These are phyloP conservation scores for Merops nubicus DNA, from an alignment of 2,113 vertebrate genomes.

Conservation along the genomic window DNA sequence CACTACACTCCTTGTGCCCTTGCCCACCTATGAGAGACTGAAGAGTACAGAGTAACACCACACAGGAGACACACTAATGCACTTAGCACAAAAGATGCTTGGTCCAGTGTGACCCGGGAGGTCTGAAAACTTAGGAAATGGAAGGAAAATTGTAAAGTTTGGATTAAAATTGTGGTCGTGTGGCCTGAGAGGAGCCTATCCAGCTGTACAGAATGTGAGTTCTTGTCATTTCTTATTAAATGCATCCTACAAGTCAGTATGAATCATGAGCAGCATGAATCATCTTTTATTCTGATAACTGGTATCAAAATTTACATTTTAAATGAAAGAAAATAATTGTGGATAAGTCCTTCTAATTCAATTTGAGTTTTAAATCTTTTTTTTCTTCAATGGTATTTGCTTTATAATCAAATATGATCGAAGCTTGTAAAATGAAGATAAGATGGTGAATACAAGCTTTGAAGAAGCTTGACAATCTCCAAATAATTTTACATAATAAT, in stretches of 20 bases:
- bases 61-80: rapidly evolving
- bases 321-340: not conserved
- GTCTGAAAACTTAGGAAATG: not conserved
- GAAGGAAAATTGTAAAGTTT: not conserved
- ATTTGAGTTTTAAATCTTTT: not conserved
- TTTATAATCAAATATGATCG: not conserved
- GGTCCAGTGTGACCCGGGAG: not conserved
- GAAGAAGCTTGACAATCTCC: not conserved
- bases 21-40: rapidly evolving
- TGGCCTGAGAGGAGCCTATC: not conserved
- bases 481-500: slow-evolving; percentile 32
- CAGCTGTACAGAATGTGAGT: not conserved
- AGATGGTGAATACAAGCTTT: not conserved
- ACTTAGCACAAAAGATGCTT: not conserved
- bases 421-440: slow-evolving; percentile 34
- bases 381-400: slow-evolving; percentile 2
- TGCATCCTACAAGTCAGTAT: not conserved
- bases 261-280: slow-evolving; percentile 23
- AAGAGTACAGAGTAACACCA: rapidly evolving
- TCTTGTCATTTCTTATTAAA: not conserved
- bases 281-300: slow-evolving; percentile 29
- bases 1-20: not conserved
- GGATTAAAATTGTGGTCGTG: not conserved
- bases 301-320: slow-evolving; percentile 51
- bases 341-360: slow-evolving; percentile 19